phyloP scores from a whole-genome alignment of 2,797 vertebrate genomes.

The Columba guinea region DNA sequence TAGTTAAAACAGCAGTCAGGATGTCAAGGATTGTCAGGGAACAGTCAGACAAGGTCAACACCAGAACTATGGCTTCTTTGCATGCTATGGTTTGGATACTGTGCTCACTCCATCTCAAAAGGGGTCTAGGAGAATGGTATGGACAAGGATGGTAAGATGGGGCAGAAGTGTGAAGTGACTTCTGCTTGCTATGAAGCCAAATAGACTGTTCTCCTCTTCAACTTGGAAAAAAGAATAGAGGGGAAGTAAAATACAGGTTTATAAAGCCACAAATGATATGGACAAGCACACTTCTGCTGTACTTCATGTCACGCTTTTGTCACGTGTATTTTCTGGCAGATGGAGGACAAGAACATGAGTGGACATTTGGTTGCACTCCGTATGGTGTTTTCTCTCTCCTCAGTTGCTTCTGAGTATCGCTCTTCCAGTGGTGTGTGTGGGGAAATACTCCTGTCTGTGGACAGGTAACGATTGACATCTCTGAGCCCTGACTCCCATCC shows the following conservation, averaged over 20 bases:
- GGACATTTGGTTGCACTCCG: accelerated
- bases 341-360: background rate
- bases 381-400: background rate
- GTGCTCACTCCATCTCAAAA: background rate
- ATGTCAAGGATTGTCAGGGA: background rate
- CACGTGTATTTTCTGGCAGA: accelerated
- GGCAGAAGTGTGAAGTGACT: background rate
- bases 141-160: background rate
- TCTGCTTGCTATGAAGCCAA: background rate
- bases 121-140: accelerated
- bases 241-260: background rate
- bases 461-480: background rate
- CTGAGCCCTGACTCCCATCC: accelerated
- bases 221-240: background rate
- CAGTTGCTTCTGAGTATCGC: accelerated
- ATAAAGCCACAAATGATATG: accelerated
- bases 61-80: background rate
- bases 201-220: background rate
- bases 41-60: background rate
- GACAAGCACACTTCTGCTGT: accelerated
- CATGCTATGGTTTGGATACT: background rate
- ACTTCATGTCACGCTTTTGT: background rate
- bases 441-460: background rate
- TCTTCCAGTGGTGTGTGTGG: background rate
- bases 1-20: background rate